Evolutionary conservation across 2,797 vertebrate species (phyloP).

Genomic region (Urosaurus nigricauda): DNA sequence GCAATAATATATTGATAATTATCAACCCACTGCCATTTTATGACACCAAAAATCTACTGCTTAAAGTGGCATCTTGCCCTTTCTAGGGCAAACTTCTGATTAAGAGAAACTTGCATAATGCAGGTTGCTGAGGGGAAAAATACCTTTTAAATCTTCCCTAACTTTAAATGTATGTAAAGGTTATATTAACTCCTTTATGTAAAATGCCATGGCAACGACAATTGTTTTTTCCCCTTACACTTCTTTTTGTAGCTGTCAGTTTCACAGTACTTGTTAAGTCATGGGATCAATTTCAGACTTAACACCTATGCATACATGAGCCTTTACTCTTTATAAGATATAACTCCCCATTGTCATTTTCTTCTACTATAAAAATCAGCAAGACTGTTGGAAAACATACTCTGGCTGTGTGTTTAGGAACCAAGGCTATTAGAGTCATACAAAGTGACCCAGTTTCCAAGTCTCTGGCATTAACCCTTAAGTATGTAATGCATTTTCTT

Average conservation of each 20-base stretch:
- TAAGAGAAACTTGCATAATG: neutral
- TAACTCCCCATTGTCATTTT: slow-evolving; percentile 31
- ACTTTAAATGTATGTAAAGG: slow-evolving; percentile 6
- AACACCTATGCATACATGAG: slow-evolving; percentile 23
- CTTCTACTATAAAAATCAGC: slow-evolving; percentile 23
- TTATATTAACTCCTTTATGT: slow-evolving; percentile 31
- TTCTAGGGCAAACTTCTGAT: neutral
- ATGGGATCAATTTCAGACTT: slow-evolving; percentile 34
- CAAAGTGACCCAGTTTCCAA: slow-evolving; percentile 47
- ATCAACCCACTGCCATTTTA: neutral
- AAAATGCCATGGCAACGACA: slow-evolving; percentile 2
- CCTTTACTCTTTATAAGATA: slow-evolving; percentile 32
- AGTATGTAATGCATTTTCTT: slow-evolving; percentile 26
- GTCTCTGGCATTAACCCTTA: slow-evolving; percentile 40
- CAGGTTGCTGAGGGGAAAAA: neutral
- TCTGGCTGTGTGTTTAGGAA: slow-evolving; percentile 27
- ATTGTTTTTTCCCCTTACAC: too few relatives aligned
- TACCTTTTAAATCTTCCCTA: neutral
- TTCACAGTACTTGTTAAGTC: slow-evolving; percentile 17
- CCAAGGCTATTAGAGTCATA: slow-evolving; percentile 43
- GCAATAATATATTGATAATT: neutral
- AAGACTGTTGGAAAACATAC: slow-evolving; percentile 46
- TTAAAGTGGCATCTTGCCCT: neutral
- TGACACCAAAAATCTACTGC: neutral
- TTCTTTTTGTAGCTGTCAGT: slow-evolving; percentile 37